Evolutionary conservation across 30 jellyfish, hydroid and myxozoan genomes (phyloP).

Genomic region (Hydra vulgaris): DNA sequence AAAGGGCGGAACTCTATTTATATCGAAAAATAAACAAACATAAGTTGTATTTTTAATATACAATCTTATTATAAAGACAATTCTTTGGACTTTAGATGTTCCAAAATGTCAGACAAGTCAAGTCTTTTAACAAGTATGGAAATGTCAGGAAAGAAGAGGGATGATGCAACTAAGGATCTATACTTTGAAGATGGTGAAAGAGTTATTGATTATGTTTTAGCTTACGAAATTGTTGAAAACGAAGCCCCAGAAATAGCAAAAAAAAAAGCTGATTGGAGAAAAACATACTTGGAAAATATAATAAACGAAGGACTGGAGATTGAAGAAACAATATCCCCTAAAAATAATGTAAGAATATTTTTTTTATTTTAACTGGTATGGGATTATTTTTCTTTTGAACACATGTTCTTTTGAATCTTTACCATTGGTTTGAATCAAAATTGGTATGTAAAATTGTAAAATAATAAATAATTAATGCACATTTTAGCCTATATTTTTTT

Average conservation of each 20-base stretch:
- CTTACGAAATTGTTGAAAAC: slow-evolving; percentile 52
- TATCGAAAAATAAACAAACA: too few relatives aligned
- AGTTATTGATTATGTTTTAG: slow-evolving; percentile 71
- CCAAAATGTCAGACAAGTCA: slow-evolving; percentile 1
- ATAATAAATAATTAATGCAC: too few relatives aligned
- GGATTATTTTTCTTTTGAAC: too few relatives aligned
- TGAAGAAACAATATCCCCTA: slow-evolving; percentile 36
- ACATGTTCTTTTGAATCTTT: too few relatives aligned
- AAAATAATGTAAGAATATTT: background rate
- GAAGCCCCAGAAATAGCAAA: slow-evolving; percentile 38
- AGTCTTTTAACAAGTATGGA: slow-evolving; percentile 13
- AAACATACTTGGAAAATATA: slow-evolving; percentile 44
- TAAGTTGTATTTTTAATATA: too few relatives aligned
- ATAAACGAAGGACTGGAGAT: slow-evolving; percentile 43
- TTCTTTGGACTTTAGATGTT: background rate
- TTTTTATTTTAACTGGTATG: background rate
- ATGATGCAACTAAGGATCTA: slow-evolving; percentile 2
- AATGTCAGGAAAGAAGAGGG: slow-evolving; percentile 16
- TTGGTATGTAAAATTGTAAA: too few relatives aligned
- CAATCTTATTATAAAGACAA: background rate
- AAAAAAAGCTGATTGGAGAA: slow-evolving; percentile 25
- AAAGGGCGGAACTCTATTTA: too few relatives aligned
- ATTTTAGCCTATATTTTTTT: too few relatives aligned
- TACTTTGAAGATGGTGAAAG: slow-evolving; percentile 76
- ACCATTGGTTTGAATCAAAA: too few relatives aligned